phyloP scores from a whole-genome alignment of 2,113 vertebrate genomes.

The Vicugna pacos region DNA sequence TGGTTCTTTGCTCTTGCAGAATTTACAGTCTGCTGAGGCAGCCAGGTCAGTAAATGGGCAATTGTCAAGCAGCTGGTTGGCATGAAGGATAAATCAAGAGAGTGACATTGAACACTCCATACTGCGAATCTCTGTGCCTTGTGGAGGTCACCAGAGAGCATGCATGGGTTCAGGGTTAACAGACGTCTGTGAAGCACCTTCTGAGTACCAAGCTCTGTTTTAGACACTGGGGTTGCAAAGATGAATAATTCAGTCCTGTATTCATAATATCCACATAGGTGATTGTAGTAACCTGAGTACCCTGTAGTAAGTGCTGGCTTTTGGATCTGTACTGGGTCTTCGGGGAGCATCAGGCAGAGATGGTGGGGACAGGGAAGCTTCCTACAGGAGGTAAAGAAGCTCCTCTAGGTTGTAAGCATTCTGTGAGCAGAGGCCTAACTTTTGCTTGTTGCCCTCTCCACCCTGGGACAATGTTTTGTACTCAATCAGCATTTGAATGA shows the following conservation, averaged over 20 bases:
- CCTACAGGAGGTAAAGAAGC: neutral
- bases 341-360: neutral
- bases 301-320: neutral
- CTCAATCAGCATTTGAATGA: neutral
- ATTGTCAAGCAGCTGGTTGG: neutral
- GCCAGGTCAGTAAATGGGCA: neutral
- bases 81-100: neutral
- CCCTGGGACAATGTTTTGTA: neutral
- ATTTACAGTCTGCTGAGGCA: neutral
- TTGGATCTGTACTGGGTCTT: neutral
- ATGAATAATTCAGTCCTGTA: neutral
- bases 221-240: neutral
- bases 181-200: neutral
- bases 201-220: neutral
- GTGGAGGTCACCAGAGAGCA: neutral
- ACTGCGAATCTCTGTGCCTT: neutral
- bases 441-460: neutral
- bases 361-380: neutral
- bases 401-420: neutral
- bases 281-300: neutral
- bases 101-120: neutral
- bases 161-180: neutral
- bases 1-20: neutral
- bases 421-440: neutral
- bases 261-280: neutral